A percentile compares a stretch with the other conserved stretches of the same genome.
Evolutionary conservation across 2,888 invertebrate genomes (phyloP).

Genomic region (Patella depressa): DNA sequence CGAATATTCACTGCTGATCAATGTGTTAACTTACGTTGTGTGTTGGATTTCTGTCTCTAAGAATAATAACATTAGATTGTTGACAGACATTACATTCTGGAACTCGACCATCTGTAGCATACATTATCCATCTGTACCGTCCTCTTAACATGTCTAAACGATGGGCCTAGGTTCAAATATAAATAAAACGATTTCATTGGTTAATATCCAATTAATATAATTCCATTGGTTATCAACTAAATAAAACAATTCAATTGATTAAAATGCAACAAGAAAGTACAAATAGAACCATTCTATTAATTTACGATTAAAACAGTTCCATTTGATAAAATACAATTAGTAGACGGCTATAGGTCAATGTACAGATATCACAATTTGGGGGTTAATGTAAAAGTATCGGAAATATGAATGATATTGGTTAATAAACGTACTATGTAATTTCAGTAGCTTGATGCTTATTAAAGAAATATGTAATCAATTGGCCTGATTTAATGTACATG

Average conservation of each 20-base stretch:
- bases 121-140: conserved; percentile 37
- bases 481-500: too few species aligned
- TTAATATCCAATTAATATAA: not conserved
- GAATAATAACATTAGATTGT: conserved; percentile 18
- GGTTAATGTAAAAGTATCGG: too few species aligned
- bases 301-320: too few species aligned
- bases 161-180: conserved; percentile 27
- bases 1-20: too few species aligned
- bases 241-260: not conserved
- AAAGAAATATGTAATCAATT: too few species aligned
- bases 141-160: conserved; percentile 31
- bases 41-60: conserved; percentile 24
- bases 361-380: too few species aligned
- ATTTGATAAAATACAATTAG: too few species aligned
- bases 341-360: too few species aligned
- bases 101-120: conserved; percentile 27
- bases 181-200: not conserved
- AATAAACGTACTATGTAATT: too few species aligned
- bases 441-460: too few species aligned
- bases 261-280: not conserved
- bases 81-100: conserved; percentile 18
- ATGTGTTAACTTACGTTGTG: conserved; percentile 5
- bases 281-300: too few species aligned
- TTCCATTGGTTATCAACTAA: not conserved
- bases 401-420: too few species aligned